Evolutionary conservation across 2,797 vertebrate species (phyloP), one percentile per base, ranked within the genome.

Genomic region (Spinibarbus caldwelli): DNA sequence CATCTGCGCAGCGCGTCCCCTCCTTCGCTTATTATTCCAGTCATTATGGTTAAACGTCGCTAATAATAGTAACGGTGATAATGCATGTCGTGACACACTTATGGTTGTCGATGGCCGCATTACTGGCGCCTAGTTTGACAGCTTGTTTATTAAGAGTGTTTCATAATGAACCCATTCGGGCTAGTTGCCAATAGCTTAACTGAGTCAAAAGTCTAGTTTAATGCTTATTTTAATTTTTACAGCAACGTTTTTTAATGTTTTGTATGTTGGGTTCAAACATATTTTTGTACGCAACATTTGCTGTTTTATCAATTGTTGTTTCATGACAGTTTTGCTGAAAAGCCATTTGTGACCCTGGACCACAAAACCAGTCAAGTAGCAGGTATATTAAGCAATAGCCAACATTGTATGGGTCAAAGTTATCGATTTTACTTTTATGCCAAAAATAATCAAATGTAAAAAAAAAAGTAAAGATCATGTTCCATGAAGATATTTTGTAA

Each of bases 71-170:
- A 66, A 84, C 75, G 26, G 75, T 71, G 45, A 54, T 79, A 71
- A 59, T 62, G 54, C 64, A 76, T 78, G 82, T 86, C 68, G 45
- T 68, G 87, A 81, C 72, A 76, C 83, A 72, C 38, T 57, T 59
- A 80, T 52, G 66, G 84, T 78, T 38, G 38, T 79, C 23, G 19
- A 57, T 34, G 36, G 45, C 43, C 62, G 85, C 78, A 87, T 88
- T 88, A 80, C 83, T 75, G 88, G 85, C 82, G 67, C 77, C 86
- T 14, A 52, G 34, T 54, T 87, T 52, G 45, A 83, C 34, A n/a
- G 57, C 26, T 72, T 36, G 41, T 75, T 80, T 76, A 57, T 59
- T 23, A 36, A 78, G 78, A 54, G 38, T 31, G 52, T 73, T 57
- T 73, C 34, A 31, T 31, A 83, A 54, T 75, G 59, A 41, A 64